These are phyloP conservation scores for fruit fly (Drosophila melanogaster) DNA, from an alignment of 1,140 invertebrate species.

Conservation along the genomic window DNA sequence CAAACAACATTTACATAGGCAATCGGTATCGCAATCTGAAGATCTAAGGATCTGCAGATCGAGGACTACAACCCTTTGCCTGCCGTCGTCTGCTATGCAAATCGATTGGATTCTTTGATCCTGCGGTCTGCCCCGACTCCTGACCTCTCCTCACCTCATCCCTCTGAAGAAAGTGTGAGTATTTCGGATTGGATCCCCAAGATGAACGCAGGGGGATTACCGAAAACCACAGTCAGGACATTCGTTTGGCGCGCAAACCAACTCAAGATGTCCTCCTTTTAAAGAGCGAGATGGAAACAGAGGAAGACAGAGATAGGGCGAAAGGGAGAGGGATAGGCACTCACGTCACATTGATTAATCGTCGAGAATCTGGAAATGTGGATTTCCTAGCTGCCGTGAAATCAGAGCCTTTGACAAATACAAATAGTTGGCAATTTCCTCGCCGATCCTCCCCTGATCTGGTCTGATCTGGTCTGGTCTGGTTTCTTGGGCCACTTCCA, in stretches of 20 bases:
- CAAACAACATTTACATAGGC: conserved; percentile 74
- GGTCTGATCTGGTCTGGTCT: conserved; percentile 13
- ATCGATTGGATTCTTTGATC: conserved; percentile 53
- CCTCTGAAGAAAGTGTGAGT: neutral
- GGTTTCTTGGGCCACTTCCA: conserved; percentile 35
- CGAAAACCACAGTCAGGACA: conserved; percentile 17
- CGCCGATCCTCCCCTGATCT: conserved; percentile 21
- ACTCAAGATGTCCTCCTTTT: conserved; percentile 21
- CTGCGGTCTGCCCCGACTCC: conserved; percentile 47
- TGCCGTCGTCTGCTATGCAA: conserved; percentile 28
- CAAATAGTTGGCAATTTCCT: conserved; percentile 53
- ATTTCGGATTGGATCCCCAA: conserved; percentile 1
- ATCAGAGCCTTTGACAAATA: conserved; percentile 76
- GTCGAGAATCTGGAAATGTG: conserved; percentile 53
- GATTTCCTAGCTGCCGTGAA: conserved; percentile 38
- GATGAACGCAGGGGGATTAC: neutral
- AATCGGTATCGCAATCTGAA: conserved; percentile 30
- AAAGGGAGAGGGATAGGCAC: neutral
- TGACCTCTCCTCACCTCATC: conserved; percentile 1
- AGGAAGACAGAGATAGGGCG: too few species aligned
- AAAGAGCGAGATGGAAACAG: neutral
- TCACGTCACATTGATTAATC: conserved; percentile 80
- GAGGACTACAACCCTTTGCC: conserved; percentile 49
- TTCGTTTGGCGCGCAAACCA: conserved; percentile 34
- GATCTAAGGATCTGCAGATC: conserved; percentile 9